Conservation (phyloP, 2,888 invertebrate species). For the Drosophila peninsularis region DNA sequence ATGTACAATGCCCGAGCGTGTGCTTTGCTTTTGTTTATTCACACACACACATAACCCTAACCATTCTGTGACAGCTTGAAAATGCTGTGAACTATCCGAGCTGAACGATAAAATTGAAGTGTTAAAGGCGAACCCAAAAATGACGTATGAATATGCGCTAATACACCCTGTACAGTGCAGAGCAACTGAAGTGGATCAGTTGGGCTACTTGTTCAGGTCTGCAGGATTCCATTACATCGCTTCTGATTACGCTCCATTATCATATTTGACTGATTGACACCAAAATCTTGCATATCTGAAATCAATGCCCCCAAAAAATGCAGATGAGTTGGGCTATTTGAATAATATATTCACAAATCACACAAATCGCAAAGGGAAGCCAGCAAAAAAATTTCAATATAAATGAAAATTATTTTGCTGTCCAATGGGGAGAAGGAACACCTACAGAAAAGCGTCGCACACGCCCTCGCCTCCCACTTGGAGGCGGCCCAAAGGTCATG, state of each 20-base stretch:
- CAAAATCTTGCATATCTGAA: conserved; percentile 26
- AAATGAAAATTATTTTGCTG: conserved; percentile 70
- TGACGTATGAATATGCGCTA: too few relatives aligned
- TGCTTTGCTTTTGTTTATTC: conserved; percentile 39
- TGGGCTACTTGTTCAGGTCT: neutral
- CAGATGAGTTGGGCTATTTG: conserved; percentile 44
- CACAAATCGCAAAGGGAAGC: conserved; percentile 37
- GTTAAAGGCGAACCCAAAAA: neutral
- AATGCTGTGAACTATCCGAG: neutral
- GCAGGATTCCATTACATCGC: neutral
- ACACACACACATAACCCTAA: conserved; percentile 26
- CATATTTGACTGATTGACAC: conserved; percentile 22
- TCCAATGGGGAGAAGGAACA: conserved; percentile 21
- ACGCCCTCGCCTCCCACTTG: neutral
- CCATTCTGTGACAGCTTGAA: conserved; percentile 6
- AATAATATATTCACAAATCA: conserved; percentile 73
- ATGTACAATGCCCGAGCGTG: conserved; percentile 41
- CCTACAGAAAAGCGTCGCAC: neutral
- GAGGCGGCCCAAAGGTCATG: neutral
- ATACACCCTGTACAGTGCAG: neutral
- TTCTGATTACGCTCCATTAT: conserved; percentile 23
- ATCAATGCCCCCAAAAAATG: conserved; percentile 56
- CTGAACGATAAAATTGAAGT: conserved; percentile 3
- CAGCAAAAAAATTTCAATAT: conserved; percentile 57
- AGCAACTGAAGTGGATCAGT: neutral